Evolutionary conservation across 2,888 invertebrate genomes (phyloP).

Genomic region (Choreutis nemorana): DNA sequence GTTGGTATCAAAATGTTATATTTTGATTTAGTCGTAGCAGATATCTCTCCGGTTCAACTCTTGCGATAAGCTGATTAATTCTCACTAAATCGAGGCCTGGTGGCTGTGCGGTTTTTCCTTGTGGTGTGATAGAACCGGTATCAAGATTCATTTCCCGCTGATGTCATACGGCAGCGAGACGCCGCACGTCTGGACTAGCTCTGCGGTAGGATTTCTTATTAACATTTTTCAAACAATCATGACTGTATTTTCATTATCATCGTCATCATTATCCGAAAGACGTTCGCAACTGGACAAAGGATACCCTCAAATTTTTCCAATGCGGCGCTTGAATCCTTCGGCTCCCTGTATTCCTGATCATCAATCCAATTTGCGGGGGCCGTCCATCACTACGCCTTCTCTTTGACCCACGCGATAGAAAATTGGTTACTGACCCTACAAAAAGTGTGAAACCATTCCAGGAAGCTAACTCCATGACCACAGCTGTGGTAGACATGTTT

Average conservation of each 20-base stretch:
- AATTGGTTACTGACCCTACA: no score
- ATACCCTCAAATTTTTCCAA: no score
- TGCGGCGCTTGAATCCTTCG: no score
- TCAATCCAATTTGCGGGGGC: no score
- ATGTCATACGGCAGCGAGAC: conserved; percentile 64
- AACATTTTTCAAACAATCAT: background rate
- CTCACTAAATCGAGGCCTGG: conserved; percentile 1
- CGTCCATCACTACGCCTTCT: no score
- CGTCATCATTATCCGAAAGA: conserved; percentile 5
- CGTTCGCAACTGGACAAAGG: background rate
- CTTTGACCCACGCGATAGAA: no score
- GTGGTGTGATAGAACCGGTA: conserved; percentile 22
- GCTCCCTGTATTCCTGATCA: no score
- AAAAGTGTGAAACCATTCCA: no score
- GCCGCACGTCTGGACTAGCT: conserved; percentile 63
- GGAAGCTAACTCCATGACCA: no score
- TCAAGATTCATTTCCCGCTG: conserved; percentile 67
- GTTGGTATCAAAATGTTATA: conserved; percentile 29
- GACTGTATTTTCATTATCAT: conserved; percentile 1
- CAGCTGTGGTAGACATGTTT: no score
- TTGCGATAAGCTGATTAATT: no score
- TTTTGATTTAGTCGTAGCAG: conserved; percentile 44
- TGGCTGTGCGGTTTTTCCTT: conserved; percentile 10
- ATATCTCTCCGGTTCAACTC: conserved; percentile 7
- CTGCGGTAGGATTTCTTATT: conserved; percentile 50